Evolutionary conservation across 2,113 vertebrate species (phyloP), one percentile per base, ranked within the genome.

Genomic region (Seriola quinqueradiata): DNA sequence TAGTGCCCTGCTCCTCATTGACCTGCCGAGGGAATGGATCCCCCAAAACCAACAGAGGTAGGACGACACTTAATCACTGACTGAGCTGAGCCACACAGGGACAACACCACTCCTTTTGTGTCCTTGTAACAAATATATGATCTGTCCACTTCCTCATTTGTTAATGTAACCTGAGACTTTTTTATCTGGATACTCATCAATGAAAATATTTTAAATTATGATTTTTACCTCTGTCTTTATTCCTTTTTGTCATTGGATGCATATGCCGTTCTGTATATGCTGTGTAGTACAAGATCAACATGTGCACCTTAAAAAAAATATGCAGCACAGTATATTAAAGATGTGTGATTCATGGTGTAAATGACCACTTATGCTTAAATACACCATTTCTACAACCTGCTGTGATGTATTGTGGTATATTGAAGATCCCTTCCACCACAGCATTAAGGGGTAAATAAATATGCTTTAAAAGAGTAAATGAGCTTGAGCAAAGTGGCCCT

Each of bases 401-500:
- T 82, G 65, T 70, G 80, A 54, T 78, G 83, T 17, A 61, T 87
- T 76, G 82, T 79, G 78, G 73, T 3, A 23, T 66, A 21, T 4
- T 77, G 76, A 65, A 77, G 78, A 70, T 83, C 83, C 44, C 75
- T 59, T 70, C 70, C 72, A 70, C 68, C 67, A 1, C 77, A 46
- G 76, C 86, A 77, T 86, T 42, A 69, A 79, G 83, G 84, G 84
- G 90, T 91, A 92, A 93, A 92, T 92, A 92, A 91, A 88, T 87
- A 85, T 76, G 87, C 84, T 85, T 87, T 87, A 91, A 92, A 79
- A 77, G 90, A 87, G 81, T 80, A 92, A 94, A 94, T 91, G 90
- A 93, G 92, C 93, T 91, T 82, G 83, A 92, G 92, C 81, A 92
- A 90, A 89, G 93, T 93, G 93, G 89, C 91, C 93, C 91, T 93